Evolutionary conservation across 1,140 invertebrate genomes (phyloP), one percentile per base, ranked within the genome.

Genomic region (Aethina tumida): DNA sequence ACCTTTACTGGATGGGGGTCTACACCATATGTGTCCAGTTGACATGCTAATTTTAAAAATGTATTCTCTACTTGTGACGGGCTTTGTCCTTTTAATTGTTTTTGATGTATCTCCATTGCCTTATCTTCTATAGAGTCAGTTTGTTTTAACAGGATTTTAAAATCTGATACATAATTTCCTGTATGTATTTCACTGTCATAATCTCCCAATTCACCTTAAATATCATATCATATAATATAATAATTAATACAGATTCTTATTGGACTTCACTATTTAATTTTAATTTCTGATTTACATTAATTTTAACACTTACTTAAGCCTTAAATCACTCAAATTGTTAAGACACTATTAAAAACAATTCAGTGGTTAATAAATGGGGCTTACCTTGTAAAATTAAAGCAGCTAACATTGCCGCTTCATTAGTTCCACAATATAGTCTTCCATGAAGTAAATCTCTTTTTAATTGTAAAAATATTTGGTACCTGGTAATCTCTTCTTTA

Each of bases 1-100:
- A 92, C 91, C 75, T 97, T 97, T n/a, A 97, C 92, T 33, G 89
- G 85, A 73, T 97, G 90, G 2, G 94, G 95, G 69, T 98, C 94
- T 17, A 97, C 84, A 8, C 94, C 95, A 59, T 97, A 98, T 0
- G 93, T 96, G 55, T 97, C 94, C 21, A 97, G 68, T 36, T 82
- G 75, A 18, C 84, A 81, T 12, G 92, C 89, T 53, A 90, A 81
- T 62, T 81, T 84, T 17, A 95, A 70, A 61, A 95, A 95, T 41
- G 79, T 74, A 17, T 73, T 75, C 66, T 94, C 90, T 3, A 88
- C 81, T 57, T 82, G 78, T 41, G 77, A 71, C 2, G 75, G 74
- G 17, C 75, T 75, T 53, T 82, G 74, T 10, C 78, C 79, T 53
- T 79, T 78, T 6, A 86, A 67, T 37, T 77, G 70, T 49, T 78